phyloP scores from a whole-genome alignment of 2,888 invertebrate species.

The Cheiracanthium punctorium region DNA sequence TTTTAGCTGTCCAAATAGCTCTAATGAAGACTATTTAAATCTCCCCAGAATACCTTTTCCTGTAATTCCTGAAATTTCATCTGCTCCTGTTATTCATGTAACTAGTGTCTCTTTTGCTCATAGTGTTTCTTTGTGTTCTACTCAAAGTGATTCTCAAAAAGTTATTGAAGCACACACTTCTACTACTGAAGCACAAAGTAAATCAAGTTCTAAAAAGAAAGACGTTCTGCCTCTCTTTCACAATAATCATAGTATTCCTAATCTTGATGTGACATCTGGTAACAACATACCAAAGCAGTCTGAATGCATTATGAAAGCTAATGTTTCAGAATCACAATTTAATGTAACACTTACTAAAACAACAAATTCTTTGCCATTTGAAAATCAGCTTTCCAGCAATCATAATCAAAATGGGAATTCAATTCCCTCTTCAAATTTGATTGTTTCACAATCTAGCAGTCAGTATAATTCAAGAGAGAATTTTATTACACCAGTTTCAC shows the following conservation, averaged over 20 bases:
- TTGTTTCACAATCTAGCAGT: slow-evolving; percentile 21
- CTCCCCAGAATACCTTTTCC: slow-evolving; percentile 56
- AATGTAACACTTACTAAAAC: slow-evolving; percentile 22
- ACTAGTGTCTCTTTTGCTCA: slow-evolving; percentile 58
- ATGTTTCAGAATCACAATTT: slow-evolving; percentile 35
- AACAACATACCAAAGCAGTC: slow-evolving; percentile 34
- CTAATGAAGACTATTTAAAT: slow-evolving; percentile 55
- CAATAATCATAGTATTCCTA: slow-evolving; percentile 19
- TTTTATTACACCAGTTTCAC: slow-evolving; percentile 23
- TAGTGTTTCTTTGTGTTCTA: slow-evolving; percentile 54
- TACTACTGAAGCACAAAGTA: slow-evolving; percentile 26
- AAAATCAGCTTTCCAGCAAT: slow-evolving; percentile 17
- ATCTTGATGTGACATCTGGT: slow-evolving; percentile 18
- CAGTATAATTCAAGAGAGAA: slow-evolving; percentile 19
- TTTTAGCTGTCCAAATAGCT: slow-evolving; percentile 34
- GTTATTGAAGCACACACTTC: slow-evolving; percentile 30
- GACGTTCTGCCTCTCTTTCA: not conserved
- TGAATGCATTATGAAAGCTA: slow-evolving; percentile 38
- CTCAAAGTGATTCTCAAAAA: slow-evolving; percentile 47
- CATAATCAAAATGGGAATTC: slow-evolving; percentile 28
- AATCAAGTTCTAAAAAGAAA: slow-evolving; percentile 49
- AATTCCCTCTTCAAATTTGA: slow-evolving; percentile 19
- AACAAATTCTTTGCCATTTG: slow-evolving; percentile 29
- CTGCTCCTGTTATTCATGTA: slow-evolving; percentile 33
- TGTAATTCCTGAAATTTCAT: slow-evolving; percentile 40